Evolutionary conservation across 64 coral and sea anemone species (phyloP), one percentile per base, ranked within the genome.

Genomic region (Platygyra sinensis): DNA sequence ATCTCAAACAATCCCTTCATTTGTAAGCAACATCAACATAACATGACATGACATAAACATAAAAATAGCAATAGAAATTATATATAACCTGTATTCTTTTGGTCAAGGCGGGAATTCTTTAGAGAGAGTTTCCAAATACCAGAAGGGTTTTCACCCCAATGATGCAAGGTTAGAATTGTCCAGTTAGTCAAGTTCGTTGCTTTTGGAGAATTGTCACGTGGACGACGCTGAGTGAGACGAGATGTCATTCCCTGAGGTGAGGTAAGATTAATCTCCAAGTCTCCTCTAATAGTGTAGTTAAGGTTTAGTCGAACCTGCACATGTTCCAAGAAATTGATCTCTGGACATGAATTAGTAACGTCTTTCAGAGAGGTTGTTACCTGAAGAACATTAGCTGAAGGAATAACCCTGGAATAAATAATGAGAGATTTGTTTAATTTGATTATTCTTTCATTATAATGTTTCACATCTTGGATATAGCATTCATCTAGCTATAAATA

Each of bases 321-420:
- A 27, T 88, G 86, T 75, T 88, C 86, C 72, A 88, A 60, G 72
- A 69, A 88, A 36, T 88, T 88, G 22, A 88, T 67, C 39, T 83
- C 60, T 62, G 17, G 16, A n/a, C 62, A 74, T 0, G 30, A 29
- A 29, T 29, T 10, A 0, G 27, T 36, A 5, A 36, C 7, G 31
- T 74, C 72, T 1, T 29, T 74, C 25, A 74, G 30, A 33, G 8
- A 30, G 72, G 27, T 32, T 4, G 72, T 30, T 31, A 31, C 72
- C 72, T 31, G 11, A 0, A 74, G 72, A 74, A 29, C 30, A 31
- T 22, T 32, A 2, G 7, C 22, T 12, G 72, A 74, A 74, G 72
- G 72, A 74, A 74, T 74, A 15, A 74, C n/a, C 72, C 72, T 74
- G 17, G 16, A 20, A 69, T 69, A 69, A 69, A 69, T 69, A 19